Evolutionary conservation across 2,113 vertebrate species (phyloP), one percentile per base, ranked within the genome.

Genomic region (Rhadina sibilatrix): DNA sequence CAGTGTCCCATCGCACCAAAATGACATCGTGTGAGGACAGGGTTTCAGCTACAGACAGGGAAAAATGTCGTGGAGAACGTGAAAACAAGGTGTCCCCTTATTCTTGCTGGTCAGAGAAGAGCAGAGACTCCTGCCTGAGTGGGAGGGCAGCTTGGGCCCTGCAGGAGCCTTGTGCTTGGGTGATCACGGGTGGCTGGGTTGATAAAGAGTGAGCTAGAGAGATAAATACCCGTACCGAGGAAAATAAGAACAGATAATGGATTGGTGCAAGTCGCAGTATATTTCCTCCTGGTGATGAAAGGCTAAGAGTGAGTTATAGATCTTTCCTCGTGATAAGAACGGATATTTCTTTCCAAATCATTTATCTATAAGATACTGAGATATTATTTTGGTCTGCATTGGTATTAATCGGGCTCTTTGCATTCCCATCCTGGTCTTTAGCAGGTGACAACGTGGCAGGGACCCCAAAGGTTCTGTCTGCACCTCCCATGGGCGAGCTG

Each of bases 241-340:
- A 95, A 95, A 96, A 91, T 88, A 93, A 94, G 93, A 96, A 71
- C 54, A 94, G 83, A 87, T 97, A 97, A 97, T 78, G 65, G 90
- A 95, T 96, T 84, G 90, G 86, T 5, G 2, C 76, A 77, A 94
- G 65, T 77, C 17, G 4, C 75, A 79, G 54, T 87, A 35, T 91
- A 90, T 96, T 96, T 97, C 74, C 83, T 95, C 83, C 54, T 49
- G 69, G 82, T 95, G 97, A 97, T 95, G 96, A 89, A 97, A 90
- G 72, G 79, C 89, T 90, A 78, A 59, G 83, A 93, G 87, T 61
- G 89, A 94, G 78, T 91, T 94, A 95, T 92, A 95, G 95, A 96
- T 97, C 82, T 95, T 96, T 83, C 66, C 63, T 88, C 3, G 0
- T 0, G 35, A 95, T 96, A 95, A 84, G 87, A 94, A 90, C 40